These are phyloP conservation scores for Catamblyrhynchus diadema DNA, from an alignment of 2,797 vertebrate genomes.

Conservation along the genomic window DNA sequence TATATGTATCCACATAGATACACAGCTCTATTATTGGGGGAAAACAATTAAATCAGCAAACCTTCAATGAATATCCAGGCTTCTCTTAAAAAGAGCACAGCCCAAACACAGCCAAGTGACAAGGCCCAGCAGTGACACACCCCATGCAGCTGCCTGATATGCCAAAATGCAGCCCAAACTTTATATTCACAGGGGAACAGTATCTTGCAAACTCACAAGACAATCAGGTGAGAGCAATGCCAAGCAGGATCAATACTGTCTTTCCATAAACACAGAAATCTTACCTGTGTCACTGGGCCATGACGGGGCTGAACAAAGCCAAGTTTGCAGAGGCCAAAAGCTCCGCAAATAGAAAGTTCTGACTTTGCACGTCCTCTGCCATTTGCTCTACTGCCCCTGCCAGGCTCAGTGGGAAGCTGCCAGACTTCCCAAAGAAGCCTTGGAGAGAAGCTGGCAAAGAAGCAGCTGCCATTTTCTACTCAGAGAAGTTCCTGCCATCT, in stretches of 20 bases:
- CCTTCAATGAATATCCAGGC: not conserved
- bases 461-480: constrained; percentile 41
- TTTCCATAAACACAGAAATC: not conserved
- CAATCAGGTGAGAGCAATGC: not conserved
- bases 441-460: not conserved
- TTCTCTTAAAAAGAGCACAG: not conserved
- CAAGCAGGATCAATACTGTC: not conserved
- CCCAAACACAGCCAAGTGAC: not conserved
- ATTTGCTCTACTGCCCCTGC: constrained; percentile 1
- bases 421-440: not conserved
- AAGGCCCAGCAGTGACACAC: not conserved
- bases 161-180: not conserved
- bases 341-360: not conserved
- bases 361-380: not conserved
- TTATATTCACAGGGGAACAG: not conserved
- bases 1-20: not conserved
- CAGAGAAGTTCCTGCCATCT: not conserved
- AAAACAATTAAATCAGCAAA: not conserved
- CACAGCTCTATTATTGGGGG: not conserved
- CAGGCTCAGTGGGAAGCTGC: not conserved
- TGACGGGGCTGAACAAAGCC: not conserved
- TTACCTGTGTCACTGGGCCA: not conserved
- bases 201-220: not conserved
- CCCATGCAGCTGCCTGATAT: not conserved
- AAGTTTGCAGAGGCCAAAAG: not conserved